Percentiles rank a stretch among this genome's conserved stretches.
These are phyloP conservation scores for Crotophaga sulcirostris DNA, from an alignment of 2,113 vertebrate species.

Conservation along the genomic window DNA sequence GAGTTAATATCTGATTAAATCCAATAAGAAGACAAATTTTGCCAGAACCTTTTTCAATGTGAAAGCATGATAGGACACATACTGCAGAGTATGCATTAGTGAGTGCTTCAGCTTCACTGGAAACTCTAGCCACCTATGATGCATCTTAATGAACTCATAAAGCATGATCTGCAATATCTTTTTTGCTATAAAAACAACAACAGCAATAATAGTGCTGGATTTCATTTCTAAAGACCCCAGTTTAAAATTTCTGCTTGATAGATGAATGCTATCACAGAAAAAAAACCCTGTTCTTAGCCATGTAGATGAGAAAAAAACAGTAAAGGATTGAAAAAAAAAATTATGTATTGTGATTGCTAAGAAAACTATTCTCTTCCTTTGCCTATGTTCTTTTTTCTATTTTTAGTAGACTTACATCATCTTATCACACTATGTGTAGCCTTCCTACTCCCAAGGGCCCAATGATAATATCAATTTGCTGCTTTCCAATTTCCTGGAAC, in stretches of 20 bases:
- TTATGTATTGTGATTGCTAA: background rate
- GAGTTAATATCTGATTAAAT: background rate
- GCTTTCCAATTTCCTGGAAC: background rate
- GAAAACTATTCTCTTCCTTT: background rate
- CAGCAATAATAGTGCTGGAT: background rate
- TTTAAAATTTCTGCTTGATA: background rate
- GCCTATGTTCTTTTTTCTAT: background rate
- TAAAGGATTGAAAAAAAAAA: background rate
- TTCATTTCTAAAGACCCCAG: background rate
- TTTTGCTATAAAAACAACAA: background rate
- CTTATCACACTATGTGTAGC: background rate
- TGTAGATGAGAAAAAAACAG: background rate
- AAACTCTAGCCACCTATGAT: background rate
- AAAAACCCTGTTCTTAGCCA: background rate
- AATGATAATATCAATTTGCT: background rate
- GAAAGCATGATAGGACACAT: background rate
- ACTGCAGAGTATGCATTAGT: background rate
- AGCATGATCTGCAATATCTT: background rate
- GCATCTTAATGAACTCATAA: background rate
- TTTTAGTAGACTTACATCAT: background rate
- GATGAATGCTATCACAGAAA: background rate
- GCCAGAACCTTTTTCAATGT: background rate
- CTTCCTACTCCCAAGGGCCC: background rate
- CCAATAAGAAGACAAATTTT: background rate
- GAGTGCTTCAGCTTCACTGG: background rate